Evolutionary conservation across 2,113 vertebrate genomes (phyloP), one percentile per base, ranked within the genome.

Genomic region (Xenopus borealis): DNA sequence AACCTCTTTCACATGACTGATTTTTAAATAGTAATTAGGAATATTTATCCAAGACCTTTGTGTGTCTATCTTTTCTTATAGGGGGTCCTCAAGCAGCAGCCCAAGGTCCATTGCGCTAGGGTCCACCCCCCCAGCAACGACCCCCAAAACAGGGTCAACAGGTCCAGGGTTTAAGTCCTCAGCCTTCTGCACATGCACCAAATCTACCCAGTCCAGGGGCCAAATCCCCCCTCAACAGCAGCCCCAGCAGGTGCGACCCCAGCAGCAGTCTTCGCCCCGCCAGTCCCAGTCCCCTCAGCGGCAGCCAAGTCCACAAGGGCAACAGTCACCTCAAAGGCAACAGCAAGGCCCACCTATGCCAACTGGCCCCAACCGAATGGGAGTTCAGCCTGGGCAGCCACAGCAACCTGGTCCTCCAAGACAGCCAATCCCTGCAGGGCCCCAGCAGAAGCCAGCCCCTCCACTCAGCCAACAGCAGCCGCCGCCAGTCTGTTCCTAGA

Each of bases 141-240:
- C 93, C 92, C 1, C 85, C 92, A 57, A 93, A 93, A 2, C 94
- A 96, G 79, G 94, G 94, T 66, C 93, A 95, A 69, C 93, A 91
- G 72, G 81, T 87, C 64, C 82, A 84, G 0, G 85, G 88, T 79
- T 80, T 90, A 55, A 82, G 83, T 75, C 85, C 87, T 53, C 87
- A 89, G 70, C 82, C 85, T 23, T 90, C 91, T 12, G 55, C 78
- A 80, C 70, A 79, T 40, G 91, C 87, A 72, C 88, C 88, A 65
- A 83, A 90, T 57, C 84, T 89, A 69, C 83, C 87, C 17, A 94
- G 90, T 82, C 90, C 92, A 66, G 88, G 87, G 17, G 47, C 83
- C 84, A 64, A 53, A 85, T 62, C 86, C 88, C 82, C 68, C 83
- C 12, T 65, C n/a, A 10, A 47, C 79, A 72, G 79, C 78, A 85